Conservation (phyloP, 2,888 invertebrate genomes). For the Bombylius major region DNA sequence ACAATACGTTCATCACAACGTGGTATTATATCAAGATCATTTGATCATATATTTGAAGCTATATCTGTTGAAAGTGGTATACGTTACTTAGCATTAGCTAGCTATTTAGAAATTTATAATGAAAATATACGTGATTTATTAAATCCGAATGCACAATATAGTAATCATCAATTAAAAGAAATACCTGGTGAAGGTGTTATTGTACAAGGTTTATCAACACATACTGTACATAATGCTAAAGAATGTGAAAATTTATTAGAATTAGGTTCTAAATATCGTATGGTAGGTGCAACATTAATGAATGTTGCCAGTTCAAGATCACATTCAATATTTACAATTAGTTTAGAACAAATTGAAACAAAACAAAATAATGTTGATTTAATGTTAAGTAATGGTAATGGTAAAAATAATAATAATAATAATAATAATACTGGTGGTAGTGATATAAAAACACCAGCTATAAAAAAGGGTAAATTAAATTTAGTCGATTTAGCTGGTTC, state of each 20-base stretch:
- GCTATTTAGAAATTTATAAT: conserved; percentile 87
- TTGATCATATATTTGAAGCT: conserved; percentile 82
- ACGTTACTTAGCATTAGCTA: conserved; percentile 45
- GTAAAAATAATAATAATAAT: background rate
- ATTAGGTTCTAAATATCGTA: conserved; percentile 64
- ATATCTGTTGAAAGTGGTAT: conserved; percentile 57
- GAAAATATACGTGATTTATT: conserved; percentile 84
- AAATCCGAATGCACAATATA: conserved; percentile 45
- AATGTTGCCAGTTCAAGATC: conserved; percentile 76
- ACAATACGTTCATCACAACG: conserved; percentile 18
- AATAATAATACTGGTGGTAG: conserved; percentile 2
- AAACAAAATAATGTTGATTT: conserved; percentile 15
- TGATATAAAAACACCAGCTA: conserved; percentile 33
- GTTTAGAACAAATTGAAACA: conserved; percentile 62
- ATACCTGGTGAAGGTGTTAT: conserved; percentile 40
- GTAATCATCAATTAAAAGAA: conserved; percentile 39
- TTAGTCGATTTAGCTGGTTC: conserved; percentile 83
- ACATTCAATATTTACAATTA: conserved; percentile 78
- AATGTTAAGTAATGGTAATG: background rate
- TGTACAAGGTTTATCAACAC: conserved; percentile 50
- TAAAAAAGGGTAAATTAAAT: conserved; percentile 64
- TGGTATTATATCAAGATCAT: conserved; percentile 63
- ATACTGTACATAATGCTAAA: conserved; percentile 61
- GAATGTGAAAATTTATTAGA: conserved; percentile 67
- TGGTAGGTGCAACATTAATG: conserved; percentile 78